phyloP scores from a whole-genome alignment of 2,113 vertebrate species.

The Ochotona princeps region DNA sequence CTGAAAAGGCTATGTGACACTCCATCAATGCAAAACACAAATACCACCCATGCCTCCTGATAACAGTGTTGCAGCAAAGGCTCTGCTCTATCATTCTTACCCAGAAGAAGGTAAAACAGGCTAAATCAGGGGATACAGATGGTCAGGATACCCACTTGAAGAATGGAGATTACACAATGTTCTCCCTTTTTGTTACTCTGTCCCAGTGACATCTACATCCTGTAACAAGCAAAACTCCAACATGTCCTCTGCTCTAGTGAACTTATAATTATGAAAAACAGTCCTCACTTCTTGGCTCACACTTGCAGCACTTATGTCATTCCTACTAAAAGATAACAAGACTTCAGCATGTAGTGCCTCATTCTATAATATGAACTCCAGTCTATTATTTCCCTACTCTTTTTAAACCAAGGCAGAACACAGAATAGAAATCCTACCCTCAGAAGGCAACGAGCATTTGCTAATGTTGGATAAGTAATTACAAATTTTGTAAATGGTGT shows the following conservation, averaged over 20 bases:
- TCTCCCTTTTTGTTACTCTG: not conserved
- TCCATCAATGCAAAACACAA: fast-evolving
- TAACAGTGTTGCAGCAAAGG: not conserved
- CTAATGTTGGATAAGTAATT: not conserved
- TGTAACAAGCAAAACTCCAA: not conserved
- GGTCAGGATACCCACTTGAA: not conserved
- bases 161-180: not conserved
- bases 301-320: not conserved
- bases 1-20: not conserved
- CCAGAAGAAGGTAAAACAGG: not conserved
- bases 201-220: not conserved
- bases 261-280: not conserved
- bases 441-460: not conserved
- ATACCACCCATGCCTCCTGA: not conserved
- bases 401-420: constrained; percentile 2
- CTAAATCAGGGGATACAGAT: not conserved
- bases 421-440: not conserved
- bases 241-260: not conserved
- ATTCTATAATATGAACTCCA: not conserved
- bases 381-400: not conserved
- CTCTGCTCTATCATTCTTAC: not conserved
- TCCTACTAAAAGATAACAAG: not conserved
- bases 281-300: not conserved
- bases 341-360: not conserved
- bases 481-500: not conserved